Conservation (phyloP, 2,888 invertebrate genomes). For the Urechis unicinctus region DNA sequence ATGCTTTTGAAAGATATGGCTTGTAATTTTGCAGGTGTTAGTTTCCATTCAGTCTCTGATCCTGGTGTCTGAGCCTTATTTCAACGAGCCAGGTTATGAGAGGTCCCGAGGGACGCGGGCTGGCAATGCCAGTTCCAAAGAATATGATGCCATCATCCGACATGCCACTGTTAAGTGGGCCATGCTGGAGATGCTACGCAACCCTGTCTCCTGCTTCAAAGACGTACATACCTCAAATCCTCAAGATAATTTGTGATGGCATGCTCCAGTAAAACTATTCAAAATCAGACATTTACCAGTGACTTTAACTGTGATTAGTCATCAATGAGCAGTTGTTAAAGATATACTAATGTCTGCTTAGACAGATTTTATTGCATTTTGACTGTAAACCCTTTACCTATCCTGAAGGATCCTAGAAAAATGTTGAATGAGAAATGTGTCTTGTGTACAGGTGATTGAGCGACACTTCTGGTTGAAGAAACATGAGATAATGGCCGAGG, state of each 20-base stretch:
- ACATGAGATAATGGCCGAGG: conserved; percentile 80
- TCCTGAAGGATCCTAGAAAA: no score
- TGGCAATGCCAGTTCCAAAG: conserved; percentile 81
- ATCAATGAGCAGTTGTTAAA: no score
- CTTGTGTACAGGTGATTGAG: conserved; percentile 66
- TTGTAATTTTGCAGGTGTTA: conserved; percentile 37
- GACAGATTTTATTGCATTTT: no score
- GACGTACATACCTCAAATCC: conserved; percentile 57
- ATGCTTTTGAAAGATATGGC: not conserved
- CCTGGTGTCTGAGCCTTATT: conserved; percentile 52
- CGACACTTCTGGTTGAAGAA: conserved; percentile 92
- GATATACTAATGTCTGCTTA: no score
- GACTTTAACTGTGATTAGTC: no score
- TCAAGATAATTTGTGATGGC: no score
- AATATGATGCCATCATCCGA: conserved; percentile 92
- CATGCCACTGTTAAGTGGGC: conserved; percentile 94
- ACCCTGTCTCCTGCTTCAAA: conserved; percentile 85
- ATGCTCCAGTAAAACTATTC: no score
- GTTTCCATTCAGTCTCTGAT: conserved; percentile 53
- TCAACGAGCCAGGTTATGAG: conserved; percentile 53
- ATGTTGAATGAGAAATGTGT: no score
- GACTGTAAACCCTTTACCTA: no score
- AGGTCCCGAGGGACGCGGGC: conserved; percentile 52
- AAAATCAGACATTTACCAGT: no score
- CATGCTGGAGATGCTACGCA: conserved; percentile 86